Percentiles rank a stretch among this genome's conserved stretches.
Evolutionary conservation across 1,140 invertebrate genomes (phyloP).

Genomic region (Harpegnathos saltator): DNA sequence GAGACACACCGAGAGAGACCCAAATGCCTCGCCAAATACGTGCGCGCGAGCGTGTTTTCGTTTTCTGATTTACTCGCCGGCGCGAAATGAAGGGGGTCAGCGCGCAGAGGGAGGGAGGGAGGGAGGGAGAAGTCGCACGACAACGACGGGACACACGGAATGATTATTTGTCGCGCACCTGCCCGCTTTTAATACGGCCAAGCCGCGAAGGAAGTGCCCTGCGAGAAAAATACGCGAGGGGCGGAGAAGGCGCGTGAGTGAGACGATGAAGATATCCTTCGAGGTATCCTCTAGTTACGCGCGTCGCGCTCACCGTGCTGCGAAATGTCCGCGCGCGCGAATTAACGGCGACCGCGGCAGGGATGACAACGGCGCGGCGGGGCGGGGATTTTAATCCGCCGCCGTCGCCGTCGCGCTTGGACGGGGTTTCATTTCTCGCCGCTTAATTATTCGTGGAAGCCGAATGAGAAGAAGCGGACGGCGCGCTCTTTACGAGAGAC

Average conservation of each 20-base stretch:
- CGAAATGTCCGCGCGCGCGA: background rate
- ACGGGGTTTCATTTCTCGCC: slow-evolving; percentile 2
- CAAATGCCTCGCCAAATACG: slow-evolving; percentile 21
- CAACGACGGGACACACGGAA: slow-evolving; percentile 16
- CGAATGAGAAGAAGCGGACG: background rate
- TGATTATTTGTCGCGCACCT: slow-evolving; percentile 53
- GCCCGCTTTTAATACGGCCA: slow-evolving; percentile 36
- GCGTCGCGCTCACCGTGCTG: background rate
- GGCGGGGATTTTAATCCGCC: background rate
- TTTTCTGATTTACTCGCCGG: slow-evolving; percentile 4
- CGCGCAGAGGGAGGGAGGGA: too few species aligned
- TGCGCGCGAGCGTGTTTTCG: slow-evolving; percentile 14
- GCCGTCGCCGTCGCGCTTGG: background rate
- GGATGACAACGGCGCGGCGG: background rate
- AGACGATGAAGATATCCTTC: background rate
- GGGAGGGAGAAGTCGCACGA: too few species aligned
- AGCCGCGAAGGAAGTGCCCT: slow-evolving; percentile 17
- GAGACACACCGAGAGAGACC: too few species aligned
- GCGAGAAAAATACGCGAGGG: background rate
- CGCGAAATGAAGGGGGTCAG: background rate
- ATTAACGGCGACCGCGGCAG: background rate
- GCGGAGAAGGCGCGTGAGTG: background rate
- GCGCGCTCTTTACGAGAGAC: slow-evolving; percentile 10
- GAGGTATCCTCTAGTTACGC: background rate
- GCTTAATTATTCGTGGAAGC: slow-evolving; percentile 12